Evolutionary conservation across 2,113 vertebrate species (phyloP), one percentile per base, ranked within the genome.

Genomic region (Rhodinocichla rosea): DNA sequence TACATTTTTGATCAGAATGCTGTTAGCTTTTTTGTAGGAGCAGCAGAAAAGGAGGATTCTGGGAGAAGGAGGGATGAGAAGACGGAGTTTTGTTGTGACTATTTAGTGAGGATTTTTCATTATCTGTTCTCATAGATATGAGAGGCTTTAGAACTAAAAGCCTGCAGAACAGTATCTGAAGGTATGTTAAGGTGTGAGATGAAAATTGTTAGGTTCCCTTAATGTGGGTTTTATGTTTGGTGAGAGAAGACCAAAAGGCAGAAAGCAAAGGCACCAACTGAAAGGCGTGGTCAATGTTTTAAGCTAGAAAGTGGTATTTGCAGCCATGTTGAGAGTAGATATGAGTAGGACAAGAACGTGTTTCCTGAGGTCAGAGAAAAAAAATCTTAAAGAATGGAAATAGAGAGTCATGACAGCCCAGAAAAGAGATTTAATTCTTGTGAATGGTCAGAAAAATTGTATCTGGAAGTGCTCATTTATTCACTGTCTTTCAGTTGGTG

Each of bases 111-210:
- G n/a, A 44, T 85, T 64, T n/a, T n/a, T n/a, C n/a, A n/a, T n/a
- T n/a, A n/a, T n/a, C n/a, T n/a, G n/a, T n/a, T 83, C 28, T 69
- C n/a, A 16, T 52, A 42, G 5, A 2, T 42, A 9, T 16, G 12
- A 52, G 15, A 6, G 27, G 13, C 0, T 0, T 64, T 33, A 19
- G 5, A 87, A 40, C 44, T 52, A 44, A 69, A 85, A 56, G 49
- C 44, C 69, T 44, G 44, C 23, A 64, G 40, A 87, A 33, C 22
- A 28, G 5, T 74, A 33, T 59, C 40, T 89, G 84, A 81, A 74
- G 40, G 49, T 56, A 33, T 16, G 33, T 63, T 71, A 45, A 75
- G 18, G 39, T 39, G 10, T 56, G 44, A 77, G 22, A 87, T 65
- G 10, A 57, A 67, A 83, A n/a, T 14, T 2, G 0, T n/a, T 71